phyloP scores from a whole-genome alignment of 2,797 vertebrate genomes.

The Tapirus indicus region DNA sequence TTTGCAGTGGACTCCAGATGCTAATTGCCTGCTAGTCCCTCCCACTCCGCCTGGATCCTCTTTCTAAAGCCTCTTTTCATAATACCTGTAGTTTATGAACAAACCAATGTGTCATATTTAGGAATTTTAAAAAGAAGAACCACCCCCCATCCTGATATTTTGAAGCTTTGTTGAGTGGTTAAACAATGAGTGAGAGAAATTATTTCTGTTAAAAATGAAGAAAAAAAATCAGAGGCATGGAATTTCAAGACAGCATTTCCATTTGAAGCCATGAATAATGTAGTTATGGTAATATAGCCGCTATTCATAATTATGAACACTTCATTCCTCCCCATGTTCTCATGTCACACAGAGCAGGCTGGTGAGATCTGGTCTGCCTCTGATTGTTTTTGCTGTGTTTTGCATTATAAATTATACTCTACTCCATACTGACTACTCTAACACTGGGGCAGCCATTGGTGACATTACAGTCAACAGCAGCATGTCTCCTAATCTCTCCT shows the following conservation, averaged over 20 bases:
- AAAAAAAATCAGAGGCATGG: slow-evolving; percentile 61
- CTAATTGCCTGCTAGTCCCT: slow-evolving; percentile 65
- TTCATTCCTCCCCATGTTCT: slow-evolving; percentile 84
- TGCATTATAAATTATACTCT: slow-evolving; percentile 79
- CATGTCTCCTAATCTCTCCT: neutral
- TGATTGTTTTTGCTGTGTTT: slow-evolving; percentile 81
- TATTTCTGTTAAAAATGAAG: slow-evolving; percentile 76
- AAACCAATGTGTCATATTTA: slow-evolving; percentile 54
- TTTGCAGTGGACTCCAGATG: neutral
- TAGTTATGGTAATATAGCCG: slow-evolving; percentile 84
- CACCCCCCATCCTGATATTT: neutral
- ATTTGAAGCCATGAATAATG: slow-evolving; percentile 86
- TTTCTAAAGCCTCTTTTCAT: slow-evolving; percentile 59
- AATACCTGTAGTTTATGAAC: slow-evolving; percentile 62
- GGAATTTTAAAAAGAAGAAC: slow-evolving; percentile 27
- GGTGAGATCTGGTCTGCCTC: slow-evolving; percentile 77
- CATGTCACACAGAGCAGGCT: slow-evolving; percentile 83
- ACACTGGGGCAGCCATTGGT: neutral
- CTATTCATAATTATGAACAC: slow-evolving; percentile 83
- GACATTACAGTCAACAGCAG: slow-evolving; percentile 23
- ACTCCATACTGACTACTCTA: slow-evolving; percentile 18
- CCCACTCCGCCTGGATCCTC: neutral
- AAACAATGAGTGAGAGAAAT: slow-evolving; percentile 79
- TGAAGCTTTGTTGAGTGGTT: slow-evolving; percentile 65
- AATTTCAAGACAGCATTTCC: slow-evolving; percentile 79